Base-by-base conservation (phyloP, 1,140 invertebrate genomes). In the Heliothis virescens region DNA sequence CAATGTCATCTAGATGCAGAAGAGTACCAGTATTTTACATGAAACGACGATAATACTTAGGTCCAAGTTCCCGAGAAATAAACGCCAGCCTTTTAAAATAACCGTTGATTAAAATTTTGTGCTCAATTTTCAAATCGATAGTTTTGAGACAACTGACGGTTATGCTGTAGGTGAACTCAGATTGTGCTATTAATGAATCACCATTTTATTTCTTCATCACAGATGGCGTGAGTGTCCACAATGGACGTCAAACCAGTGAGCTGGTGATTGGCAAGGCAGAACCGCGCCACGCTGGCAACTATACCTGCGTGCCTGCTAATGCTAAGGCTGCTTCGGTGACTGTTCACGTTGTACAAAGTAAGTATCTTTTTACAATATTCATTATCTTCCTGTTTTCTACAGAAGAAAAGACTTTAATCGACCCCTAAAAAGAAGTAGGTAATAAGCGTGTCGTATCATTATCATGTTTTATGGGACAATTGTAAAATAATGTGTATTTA, bases 321-420 rank as follows among this genome's bases (percentile, higher is more conserved):
- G 97, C 97, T 4, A 96, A 97, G 78, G 96, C 97, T 0, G 97
- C 97, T 15, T 97, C 97, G 67, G 97, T 98, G 48, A 96, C 97
- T 79, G 97, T 98, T 52, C 97, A 98, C 89, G 98, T 98, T 90
- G 96, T 98, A 85, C 98, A 98, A 92, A 98, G 97, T 96, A 89
- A 96, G 93, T 92, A 79, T 41, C 47, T 65, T 16, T 15, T 29
- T 48, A 16, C 15, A 16, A 18, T 18, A 15, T 50, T 18, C n/a
- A 48, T 75, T 26, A 9, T 48, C 18, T 60, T 57, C 4, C 10
- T 11, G 11, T 57, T 15, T 18, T 55, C 13, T 3, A n/a, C 1
- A 53, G n/a, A 53, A 53, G 5, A 41, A 41, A 41, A 41, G 4
- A 1, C 34, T 1, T 5, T 41, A 0, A 7, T 7, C 1, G 7